Evolutionary conservation across 2,888 invertebrate species (phyloP).

Genomic region (Agrilus biguttatus): DNA sequence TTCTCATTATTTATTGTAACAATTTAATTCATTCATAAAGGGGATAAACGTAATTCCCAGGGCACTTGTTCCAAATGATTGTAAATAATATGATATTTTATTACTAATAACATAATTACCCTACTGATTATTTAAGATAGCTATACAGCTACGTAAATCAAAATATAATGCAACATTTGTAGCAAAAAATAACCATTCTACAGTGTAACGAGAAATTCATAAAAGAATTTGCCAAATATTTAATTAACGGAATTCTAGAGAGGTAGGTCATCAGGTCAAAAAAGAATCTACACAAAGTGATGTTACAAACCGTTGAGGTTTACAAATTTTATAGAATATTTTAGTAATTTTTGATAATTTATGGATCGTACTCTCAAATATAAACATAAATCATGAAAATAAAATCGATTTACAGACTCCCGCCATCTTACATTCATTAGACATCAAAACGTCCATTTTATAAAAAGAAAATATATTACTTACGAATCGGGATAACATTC

Average conservation of each 20-base stretch:
- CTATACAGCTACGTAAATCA: no score
- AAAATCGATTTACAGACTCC: not conserved
- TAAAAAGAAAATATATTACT: slow-evolving; percentile 17
- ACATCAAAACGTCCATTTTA: not conserved
- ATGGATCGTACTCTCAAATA: not conserved
- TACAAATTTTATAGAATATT: not conserved
- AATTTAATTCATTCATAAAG: no score
- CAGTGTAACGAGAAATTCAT: not conserved
- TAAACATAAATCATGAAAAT: not conserved
- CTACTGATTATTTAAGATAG: no score
- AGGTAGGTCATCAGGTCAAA: not conserved
- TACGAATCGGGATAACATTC: slow-evolving; percentile 51
- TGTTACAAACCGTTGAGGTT: not conserved
- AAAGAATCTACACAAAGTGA: not conserved
- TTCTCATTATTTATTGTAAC: no score
- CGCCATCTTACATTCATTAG: not conserved
- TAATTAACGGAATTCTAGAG: not conserved
- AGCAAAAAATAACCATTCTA: no score
- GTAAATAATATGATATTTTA: no score
- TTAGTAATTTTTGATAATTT: not conserved
- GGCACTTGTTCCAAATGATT: no score
- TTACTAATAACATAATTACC: no score
- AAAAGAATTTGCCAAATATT: not conserved
- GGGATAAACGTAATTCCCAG: no score
- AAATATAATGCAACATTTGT: no score